These are phyloP conservation scores for Machaerirhynchus nigripectus DNA, from an alignment of 2,113 vertebrate species.

Conservation along the genomic window DNA sequence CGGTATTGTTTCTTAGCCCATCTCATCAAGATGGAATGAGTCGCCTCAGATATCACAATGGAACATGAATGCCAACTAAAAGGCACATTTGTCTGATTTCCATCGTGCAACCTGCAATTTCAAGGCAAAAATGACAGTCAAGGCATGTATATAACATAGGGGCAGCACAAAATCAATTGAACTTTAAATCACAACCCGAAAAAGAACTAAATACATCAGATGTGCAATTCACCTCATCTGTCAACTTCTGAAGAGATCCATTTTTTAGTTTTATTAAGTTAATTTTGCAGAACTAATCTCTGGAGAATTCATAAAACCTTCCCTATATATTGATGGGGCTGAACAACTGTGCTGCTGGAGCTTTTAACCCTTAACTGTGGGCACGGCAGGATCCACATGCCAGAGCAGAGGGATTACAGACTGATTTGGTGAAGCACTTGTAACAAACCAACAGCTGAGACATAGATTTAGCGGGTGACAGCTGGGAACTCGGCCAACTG, in stretches of 20 bases:
- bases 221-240: neutral
- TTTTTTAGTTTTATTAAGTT: neutral
- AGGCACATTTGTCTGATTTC: neutral
- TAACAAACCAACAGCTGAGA: conserved; percentile 16
- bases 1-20: neutral
- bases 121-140: conserved; percentile 3
- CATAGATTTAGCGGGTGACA: conserved; percentile 7
- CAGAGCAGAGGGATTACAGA: neutral
- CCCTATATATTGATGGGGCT: neutral
- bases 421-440: neutral
- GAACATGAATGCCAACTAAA: neutral
- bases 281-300: neutral
- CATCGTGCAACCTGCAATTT: neutral
- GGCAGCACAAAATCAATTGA: conserved; percentile 9
- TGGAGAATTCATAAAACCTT: neutral
- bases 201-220: neutral
- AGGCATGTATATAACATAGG: neutral
- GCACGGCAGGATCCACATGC: neutral
- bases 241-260: neutral
- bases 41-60: neutral
- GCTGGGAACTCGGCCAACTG: neutral
- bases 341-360: neutral
- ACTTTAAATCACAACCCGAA: neutral
- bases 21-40: conserved; percentile 1
- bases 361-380: neutral